phyloP scores from a whole-genome alignment of 2,888 invertebrate species.

The Leucoma salicis region DNA sequence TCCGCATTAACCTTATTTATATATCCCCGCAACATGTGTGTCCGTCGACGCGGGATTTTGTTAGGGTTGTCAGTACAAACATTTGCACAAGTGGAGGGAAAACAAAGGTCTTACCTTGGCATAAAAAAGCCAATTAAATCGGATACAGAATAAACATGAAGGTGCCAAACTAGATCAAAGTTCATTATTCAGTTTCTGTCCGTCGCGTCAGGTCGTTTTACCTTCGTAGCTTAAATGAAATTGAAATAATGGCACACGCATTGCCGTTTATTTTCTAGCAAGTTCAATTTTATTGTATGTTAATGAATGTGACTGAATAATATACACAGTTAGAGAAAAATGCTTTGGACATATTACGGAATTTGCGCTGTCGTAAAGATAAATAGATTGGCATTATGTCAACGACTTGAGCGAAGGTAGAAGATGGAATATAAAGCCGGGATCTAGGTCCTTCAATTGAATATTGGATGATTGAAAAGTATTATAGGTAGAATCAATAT shows the following conservation, averaged over 20 bases:
- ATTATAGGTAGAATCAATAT: slow-evolving; percentile 4
- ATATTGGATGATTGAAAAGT: slow-evolving; percentile 8
- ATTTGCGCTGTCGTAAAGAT: slow-evolving; percentile 14
- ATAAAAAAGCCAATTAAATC: slow-evolving; percentile 28
- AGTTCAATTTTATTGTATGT: slow-evolving; percentile 38
- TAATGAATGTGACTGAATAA: slow-evolving; percentile 30
- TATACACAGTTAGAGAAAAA: slow-evolving; percentile 18
- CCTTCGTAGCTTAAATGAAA: slow-evolving; percentile 25
- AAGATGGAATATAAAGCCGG: slow-evolving; percentile 5
- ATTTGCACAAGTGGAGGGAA: slow-evolving; percentile 33
- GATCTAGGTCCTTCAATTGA: slow-evolving; percentile 2
- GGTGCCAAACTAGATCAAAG: slow-evolving; percentile 20
- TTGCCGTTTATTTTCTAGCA: slow-evolving; percentile 31
- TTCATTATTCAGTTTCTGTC: slow-evolving; percentile 24
- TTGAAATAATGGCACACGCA: slow-evolving; percentile 30
- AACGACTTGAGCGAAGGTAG: slow-evolving; percentile 10
- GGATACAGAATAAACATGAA: slow-evolving; percentile 1
- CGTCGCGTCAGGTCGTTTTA: too few species aligned
- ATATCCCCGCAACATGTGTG: slow-evolving; percentile 36
- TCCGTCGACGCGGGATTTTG: slow-evolving; percentile 37
- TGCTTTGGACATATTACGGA: slow-evolving; percentile 21
- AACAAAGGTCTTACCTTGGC: slow-evolving; percentile 24
- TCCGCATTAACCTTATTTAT: slow-evolving; percentile 39
- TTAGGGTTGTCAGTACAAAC: slow-evolving; percentile 38
- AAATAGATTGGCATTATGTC: slow-evolving; percentile 15